These are phyloP conservation scores for Torymus tubicola DNA, from an alignment of 2,888 invertebrate species.

Conservation along the genomic window DNA sequence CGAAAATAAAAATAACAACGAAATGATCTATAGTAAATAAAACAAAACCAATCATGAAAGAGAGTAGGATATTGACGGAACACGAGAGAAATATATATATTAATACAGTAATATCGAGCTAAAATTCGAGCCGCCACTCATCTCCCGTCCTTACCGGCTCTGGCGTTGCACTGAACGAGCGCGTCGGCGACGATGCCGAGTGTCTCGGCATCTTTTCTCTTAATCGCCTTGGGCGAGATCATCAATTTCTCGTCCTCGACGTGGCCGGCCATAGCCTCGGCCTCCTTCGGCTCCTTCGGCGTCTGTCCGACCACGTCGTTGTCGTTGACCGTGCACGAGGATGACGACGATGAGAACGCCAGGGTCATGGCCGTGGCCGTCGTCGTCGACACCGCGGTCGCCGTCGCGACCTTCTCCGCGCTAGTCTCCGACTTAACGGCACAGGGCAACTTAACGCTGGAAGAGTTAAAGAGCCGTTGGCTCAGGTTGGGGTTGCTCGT, in stretches of 20 bases:
- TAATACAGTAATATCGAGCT: constrained; percentile 1
- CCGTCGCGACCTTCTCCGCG: too few species aligned
- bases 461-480: constrained; percentile 71
- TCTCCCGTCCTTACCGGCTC: constrained; percentile 67
- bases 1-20: too few species aligned
- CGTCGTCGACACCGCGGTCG: constrained; percentile 59
- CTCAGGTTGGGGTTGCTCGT: constrained; percentile 72
- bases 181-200: constrained; percentile 59
- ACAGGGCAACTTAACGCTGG: constrained; percentile 53
- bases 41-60: not conserved
- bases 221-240: constrained; percentile 70
- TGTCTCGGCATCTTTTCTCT: constrained; percentile 69
- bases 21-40: not conserved
- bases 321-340: constrained; percentile 61
- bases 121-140: constrained; percentile 15
- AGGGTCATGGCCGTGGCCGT: constrained; percentile 69
- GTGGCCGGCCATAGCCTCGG: constrained; percentile 63
- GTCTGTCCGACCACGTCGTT: constrained; percentile 60
- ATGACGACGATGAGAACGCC: constrained; percentile 63
- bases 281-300: constrained; percentile 66
- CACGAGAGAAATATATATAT: too few species aligned
- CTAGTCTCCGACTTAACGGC: constrained; percentile 57
- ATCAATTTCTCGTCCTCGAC: constrained; percentile 66
- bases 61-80: not conserved
- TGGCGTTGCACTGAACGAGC: constrained; percentile 67